These are phyloP conservation scores for Magallana angulata DNA, from an alignment of 1,140 invertebrate species.

Conservation along the genomic window DNA sequence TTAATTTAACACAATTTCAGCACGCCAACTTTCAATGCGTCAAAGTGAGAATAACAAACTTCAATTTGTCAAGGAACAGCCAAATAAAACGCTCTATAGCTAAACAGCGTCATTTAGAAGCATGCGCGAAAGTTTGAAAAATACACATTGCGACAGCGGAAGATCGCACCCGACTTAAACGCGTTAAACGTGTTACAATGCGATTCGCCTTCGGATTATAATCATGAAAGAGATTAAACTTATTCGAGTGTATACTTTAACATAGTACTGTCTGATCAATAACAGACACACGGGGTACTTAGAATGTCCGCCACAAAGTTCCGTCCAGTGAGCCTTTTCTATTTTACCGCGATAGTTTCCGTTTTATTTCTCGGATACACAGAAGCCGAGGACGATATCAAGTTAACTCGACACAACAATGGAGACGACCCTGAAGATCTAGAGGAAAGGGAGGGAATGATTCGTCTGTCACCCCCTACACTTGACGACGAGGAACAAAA, in stretches of 20 bases:
- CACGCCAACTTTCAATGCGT: too few relatives aligned
- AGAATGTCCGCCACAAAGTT: not conserved
- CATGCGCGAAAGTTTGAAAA: not conserved
- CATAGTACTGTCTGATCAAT: not conserved
- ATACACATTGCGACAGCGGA: not conserved
- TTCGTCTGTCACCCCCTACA: constrained; percentile 64
- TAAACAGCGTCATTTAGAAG: too few relatives aligned
- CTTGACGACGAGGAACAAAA: constrained; percentile 75
- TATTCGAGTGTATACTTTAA: constrained; percentile 28
- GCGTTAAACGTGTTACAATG: constrained; percentile 1
- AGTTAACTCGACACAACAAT: not conserved
- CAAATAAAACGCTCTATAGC: too few relatives aligned
- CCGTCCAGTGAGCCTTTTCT: not conserved
- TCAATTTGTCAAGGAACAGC: too few relatives aligned
- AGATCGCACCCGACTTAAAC: not conserved
- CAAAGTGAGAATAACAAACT: too few relatives aligned
- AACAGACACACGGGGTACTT: not conserved
- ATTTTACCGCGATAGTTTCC: not conserved
- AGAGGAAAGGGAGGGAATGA: constrained; percentile 52
- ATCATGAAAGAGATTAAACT: constrained; percentile 32
- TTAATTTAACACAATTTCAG: too few relatives aligned
- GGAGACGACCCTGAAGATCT: constrained; percentile 47
- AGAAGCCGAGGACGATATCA: not conserved
- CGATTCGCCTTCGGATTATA: constrained; percentile 29
- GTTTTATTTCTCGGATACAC: not conserved